Evolutionary conservation across 2,113 vertebrate genomes (phyloP), one percentile per base, ranked within the genome.

Genomic region (Dipodomys merriami): DNA sequence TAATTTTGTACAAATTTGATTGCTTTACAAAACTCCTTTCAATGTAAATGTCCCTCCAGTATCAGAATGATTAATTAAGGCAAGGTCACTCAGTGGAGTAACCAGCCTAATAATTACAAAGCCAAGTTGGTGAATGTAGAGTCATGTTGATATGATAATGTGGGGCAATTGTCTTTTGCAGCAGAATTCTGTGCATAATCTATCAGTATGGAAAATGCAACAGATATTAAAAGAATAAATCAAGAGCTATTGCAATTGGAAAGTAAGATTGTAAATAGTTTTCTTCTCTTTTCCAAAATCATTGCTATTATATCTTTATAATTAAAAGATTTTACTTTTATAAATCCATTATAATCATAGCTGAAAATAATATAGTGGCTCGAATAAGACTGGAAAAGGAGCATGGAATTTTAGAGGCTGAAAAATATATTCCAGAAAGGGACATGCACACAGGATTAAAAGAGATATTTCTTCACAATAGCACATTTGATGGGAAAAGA

Each of bases 351-450:
- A 46, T 44, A 29, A 71, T 92, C 88, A 9, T 57, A 67, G 60
- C 83, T 83, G 74, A 64, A 90, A 88, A 74, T 85, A 53, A 69
- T 60, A 77, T 30, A 57, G 29, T 89, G 4, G 72, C 93, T 68
- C 57, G 73, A 90, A 80, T 79, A 86, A 53, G 15, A 92, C 30
- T 80, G 11, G 29, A 16, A 78, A 93, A 93, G 90, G 22, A 65
- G 12, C 22, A 67, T 22, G 10, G 71, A 64, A 35, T 39, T 92
- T 86, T 39, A 78, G 71, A 91, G 86, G 30, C 39, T 80, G 11
- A 82, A 95, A 83, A 88, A 86, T 84, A 62, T n/a, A 27, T 84
- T 84, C 60, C 72, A 90, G 95, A 86, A 94, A 94, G 71, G 77
- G 86, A 25, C 91, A 73, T 60, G 39, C 71, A 69, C 11, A 30